Percentiles rank a stretch among this genome's conserved stretches.
These are phyloP conservation scores for Alitta virens DNA, from an alignment of 2,888 invertebrate species.

Conservation along the genomic window DNA sequence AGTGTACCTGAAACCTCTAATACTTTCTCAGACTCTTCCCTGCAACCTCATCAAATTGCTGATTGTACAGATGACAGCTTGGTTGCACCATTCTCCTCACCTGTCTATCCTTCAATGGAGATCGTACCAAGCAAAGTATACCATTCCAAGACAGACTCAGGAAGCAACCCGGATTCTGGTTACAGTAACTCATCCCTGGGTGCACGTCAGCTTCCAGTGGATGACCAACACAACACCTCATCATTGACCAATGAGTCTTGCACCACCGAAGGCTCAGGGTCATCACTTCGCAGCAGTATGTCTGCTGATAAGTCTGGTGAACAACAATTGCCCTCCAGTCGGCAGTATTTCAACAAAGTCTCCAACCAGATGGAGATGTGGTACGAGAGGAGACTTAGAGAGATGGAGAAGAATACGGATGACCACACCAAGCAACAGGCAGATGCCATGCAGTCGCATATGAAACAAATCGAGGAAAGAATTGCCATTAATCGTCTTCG, in stretches of 20 bases:
- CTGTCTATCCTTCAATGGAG: background rate
- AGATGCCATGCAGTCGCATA: slow-evolving; percentile 11
- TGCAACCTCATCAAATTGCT: background rate
- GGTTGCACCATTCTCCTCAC: background rate
- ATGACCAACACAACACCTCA: slow-evolving; percentile 13
- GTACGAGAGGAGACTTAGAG: slow-evolving; percentile 17
- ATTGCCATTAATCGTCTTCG: background rate
- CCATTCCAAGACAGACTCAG: slow-evolving; percentile 44
- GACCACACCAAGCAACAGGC: slow-evolving; percentile 13
- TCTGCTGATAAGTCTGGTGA: background rate
- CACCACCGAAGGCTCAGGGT: slow-evolving; percentile 12
- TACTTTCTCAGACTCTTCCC: background rate
- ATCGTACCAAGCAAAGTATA: slow-evolving; percentile 14
- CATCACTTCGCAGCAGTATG: background rate
- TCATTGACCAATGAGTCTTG: slow-evolving; percentile 6
- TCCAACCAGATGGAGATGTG: slow-evolving; percentile 19
- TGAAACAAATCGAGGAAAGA: slow-evolving; percentile 5
- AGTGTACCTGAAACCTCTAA: background rate
- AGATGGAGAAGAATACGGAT: slow-evolving; percentile 17
- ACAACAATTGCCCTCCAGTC: slow-evolving; percentile 6
- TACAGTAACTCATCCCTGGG: slow-evolving; percentile 79
- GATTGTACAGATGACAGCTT: background rate
- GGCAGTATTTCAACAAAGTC: slow-evolving; percentile 19
- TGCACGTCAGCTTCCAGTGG: background rate
- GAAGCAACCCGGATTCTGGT: slow-evolving; percentile 69